Evolutionary conservation across 2,113 vertebrate species (phyloP).

Genomic region (Catagonus wagneri): DNA sequence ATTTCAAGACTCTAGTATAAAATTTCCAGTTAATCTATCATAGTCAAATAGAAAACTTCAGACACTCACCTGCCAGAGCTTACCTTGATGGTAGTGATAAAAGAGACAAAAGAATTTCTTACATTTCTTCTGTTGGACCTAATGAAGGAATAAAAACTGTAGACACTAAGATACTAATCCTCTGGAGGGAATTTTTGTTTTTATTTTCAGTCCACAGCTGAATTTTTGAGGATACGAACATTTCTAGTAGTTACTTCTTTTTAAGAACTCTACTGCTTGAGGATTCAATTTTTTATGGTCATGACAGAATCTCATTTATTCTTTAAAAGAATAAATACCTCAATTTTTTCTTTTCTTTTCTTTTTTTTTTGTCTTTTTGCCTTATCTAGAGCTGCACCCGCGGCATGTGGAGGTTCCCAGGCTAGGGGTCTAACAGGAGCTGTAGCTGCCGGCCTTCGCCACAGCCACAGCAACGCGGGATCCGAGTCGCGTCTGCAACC

Average conservation of each 20-base stretch:
- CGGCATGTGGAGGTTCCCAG: too few relatives aligned
- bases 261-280: background rate
- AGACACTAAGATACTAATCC: background rate
- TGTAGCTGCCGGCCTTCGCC: too few relatives aligned
- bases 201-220: background rate
- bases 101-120: constrained; percentile 16
- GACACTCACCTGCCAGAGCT: background rate
- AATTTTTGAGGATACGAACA: background rate
- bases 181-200: background rate
- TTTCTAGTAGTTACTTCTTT: background rate
- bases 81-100: constrained; percentile 47
- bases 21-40: background rate
- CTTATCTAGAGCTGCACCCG: too few relatives aligned
- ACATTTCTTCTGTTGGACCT: background rate
- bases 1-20: background rate
- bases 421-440: too few relatives aligned
- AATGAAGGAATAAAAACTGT: background rate
- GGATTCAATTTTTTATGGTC: background rate
- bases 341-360: too few relatives aligned
- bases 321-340: background rate
- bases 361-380: too few relatives aligned
- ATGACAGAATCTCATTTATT: background rate
- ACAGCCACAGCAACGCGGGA: too few relatives aligned
- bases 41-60: background rate
- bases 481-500: too few relatives aligned